Percentiles rank a stretch among this genome's conserved stretches.
phyloP scores from a whole-genome alignment of 1,140 invertebrate species.

The Drosophila triauraria region DNA sequence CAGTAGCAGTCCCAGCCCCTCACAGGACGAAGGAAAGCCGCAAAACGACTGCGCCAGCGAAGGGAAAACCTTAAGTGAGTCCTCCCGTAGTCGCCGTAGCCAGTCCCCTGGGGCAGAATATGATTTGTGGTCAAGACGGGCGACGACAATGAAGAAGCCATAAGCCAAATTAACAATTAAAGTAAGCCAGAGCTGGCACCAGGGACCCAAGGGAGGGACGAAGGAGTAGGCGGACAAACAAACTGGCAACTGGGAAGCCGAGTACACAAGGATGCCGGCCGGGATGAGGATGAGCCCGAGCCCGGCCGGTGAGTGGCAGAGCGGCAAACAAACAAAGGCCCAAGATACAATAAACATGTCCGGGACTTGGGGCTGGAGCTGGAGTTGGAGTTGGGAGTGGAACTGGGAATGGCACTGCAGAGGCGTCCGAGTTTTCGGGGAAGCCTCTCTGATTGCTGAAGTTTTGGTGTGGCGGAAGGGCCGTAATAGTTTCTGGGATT shows the following conservation, averaged over 20 bases:
- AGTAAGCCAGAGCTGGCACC: conserved; percentile 56
- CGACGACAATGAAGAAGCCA: conserved; percentile 65
- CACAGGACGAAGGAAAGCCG: conserved; percentile 22
- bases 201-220: not conserved
- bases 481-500: conserved; percentile 37
- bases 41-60: conserved; percentile 57
- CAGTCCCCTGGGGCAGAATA: conserved; percentile 47
- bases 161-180: conserved; percentile 80
- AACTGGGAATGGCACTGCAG: conserved; percentile 3
- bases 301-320: conserved; percentile 13
- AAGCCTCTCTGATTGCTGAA: conserved; percentile 41
- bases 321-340: conserved; percentile 27
- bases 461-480: conserved; percentile 44
- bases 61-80: conserved; percentile 38
- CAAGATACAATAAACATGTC: conserved; percentile 35
- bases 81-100: conserved; percentile 7
- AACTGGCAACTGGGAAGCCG: conserved; percentile 27
- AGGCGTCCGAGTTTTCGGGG: conserved; percentile 17
- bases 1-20: no score
- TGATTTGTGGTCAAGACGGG: conserved; percentile 63
- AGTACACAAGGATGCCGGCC: conserved; percentile 1
- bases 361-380: not conserved
- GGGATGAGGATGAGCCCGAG: not conserved
- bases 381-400: not conserved
- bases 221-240: conserved; percentile 31